phyloP scores from a whole-genome alignment of 1,140 invertebrate genomes.

The Portunus trituberculatus region DNA sequence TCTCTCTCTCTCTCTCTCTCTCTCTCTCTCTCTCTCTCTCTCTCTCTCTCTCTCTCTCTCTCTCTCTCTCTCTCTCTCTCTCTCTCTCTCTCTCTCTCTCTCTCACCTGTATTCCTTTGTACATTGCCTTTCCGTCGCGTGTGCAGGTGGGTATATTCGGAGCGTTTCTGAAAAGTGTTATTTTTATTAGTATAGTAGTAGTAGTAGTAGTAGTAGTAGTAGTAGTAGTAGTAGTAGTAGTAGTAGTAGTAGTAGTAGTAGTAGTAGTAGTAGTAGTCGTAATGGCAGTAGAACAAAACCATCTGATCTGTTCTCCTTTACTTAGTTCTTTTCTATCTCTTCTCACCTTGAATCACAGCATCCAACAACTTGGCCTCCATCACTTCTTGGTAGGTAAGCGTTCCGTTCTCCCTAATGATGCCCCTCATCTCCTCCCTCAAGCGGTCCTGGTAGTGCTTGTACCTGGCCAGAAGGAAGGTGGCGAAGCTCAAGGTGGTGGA shows the following conservation, averaged over 20 bases:
- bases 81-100: neutral
- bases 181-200: no score
- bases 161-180: constrained; percentile 78
- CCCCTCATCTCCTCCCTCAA: constrained; percentile 56
- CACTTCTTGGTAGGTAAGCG: constrained; percentile 64
- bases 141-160: constrained; percentile 78
- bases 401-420: constrained; percentile 33
- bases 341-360: constrained; percentile 62
- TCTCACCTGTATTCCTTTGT: constrained; percentile 78
- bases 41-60: no score
- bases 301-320: no score
- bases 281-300: no score
- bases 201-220: neutral
- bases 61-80: no score
- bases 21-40: no score
- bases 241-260: no score
- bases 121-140: constrained; percentile 77
- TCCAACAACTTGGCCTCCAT: constrained; percentile 73
- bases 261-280: no score
- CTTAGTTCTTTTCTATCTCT: no score
- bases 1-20: no score
- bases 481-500: constrained; percentile 79
- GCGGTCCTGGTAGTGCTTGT: constrained; percentile 78
- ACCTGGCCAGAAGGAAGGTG: constrained; percentile 80
- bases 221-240: no score